phyloP scores from a whole-genome alignment of 2,888 invertebrate species.

The Eustalomyia histrio region DNA sequence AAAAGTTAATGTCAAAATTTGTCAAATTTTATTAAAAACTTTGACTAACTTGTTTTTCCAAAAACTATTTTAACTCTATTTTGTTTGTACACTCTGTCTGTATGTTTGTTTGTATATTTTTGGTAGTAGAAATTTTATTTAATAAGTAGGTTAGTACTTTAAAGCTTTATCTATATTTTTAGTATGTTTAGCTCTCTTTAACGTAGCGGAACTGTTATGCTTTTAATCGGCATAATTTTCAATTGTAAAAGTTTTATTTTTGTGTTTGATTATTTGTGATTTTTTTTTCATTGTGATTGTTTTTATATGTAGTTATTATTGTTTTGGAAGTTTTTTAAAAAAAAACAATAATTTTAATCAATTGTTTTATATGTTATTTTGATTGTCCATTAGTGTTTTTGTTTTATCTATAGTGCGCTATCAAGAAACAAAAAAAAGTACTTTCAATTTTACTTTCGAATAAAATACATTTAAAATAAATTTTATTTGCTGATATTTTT shows the following conservation, averaged over 20 bases:
- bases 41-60: conserved; percentile 29
- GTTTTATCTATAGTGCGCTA: background rate
- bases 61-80: conserved; percentile 21
- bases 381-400: conserved; percentile 9
- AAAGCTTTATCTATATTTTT: conserved; percentile 35
- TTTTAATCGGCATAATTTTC: conserved; percentile 21
- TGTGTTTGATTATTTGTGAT: conserved; percentile 23
- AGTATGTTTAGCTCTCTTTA: conserved; percentile 57
- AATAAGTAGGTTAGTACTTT: conserved; percentile 53
- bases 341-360: conserved; percentile 28
- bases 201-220: conserved; percentile 53
- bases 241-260: conserved; percentile 19
- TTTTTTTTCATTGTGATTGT: conserved; percentile 5
- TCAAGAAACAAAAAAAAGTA: conserved; percentile 3
- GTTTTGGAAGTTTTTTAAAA: too few species aligned
- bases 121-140: conserved; percentile 47
- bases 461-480: background rate
- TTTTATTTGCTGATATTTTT: background rate
- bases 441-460: conserved; percentile 29
- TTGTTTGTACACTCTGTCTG: background rate
- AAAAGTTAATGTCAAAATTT: conserved; percentile 48
- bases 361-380: conserved; percentile 8
- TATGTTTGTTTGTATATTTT: background rate
- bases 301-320: too few species aligned
- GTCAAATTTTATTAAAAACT: conserved; percentile 50